A percentile compares a stretch with the other conserved stretches of the same genome.
phyloP scores from a whole-genome alignment of 2,888 invertebrate species.

The Cantharis lateralis region DNA sequence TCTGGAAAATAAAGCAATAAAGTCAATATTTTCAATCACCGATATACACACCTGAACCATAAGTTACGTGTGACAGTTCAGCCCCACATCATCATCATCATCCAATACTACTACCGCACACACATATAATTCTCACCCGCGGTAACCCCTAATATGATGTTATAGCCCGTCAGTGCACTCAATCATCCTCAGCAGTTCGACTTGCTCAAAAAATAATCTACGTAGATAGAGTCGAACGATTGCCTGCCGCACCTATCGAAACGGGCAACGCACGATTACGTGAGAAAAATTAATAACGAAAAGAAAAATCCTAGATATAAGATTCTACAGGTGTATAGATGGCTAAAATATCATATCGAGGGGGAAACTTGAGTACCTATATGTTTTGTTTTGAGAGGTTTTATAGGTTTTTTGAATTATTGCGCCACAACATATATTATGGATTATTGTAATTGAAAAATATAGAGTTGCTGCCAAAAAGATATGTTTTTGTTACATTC shows the following conservation, averaged over 20 bases:
- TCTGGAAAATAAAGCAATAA: neutral
- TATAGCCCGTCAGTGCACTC: slow-evolving; percentile 56
- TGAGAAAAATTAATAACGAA: neutral
- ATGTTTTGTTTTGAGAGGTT: slow-evolving; percentile 49
- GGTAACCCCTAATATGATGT: slow-evolving; percentile 55
- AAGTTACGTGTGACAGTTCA: slow-evolving; percentile 42
- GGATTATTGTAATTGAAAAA: neutral
- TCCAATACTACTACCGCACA: slow-evolving; percentile 44
- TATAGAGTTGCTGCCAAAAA: neutral
- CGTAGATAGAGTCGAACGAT: neutral
- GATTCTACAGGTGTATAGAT: slow-evolving; percentile 53
- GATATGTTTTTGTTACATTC: neutral
- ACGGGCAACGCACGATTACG: neutral
- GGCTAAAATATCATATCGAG: slow-evolving; percentile 54
- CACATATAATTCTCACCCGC: slow-evolving; percentile 54
- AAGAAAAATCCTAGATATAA: slow-evolving; percentile 30
- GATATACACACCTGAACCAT: slow-evolving; percentile 32
- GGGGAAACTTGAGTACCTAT: slow-evolving; percentile 50
- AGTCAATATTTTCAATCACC: slow-evolving; percentile 30
- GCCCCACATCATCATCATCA: slow-evolving; percentile 49
- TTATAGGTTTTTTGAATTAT: slow-evolving; percentile 51
- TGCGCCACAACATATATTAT: neutral
- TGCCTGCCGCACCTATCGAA: neutral
- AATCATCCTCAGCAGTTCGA: slow-evolving; percentile 48
- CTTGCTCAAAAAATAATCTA: neutral